phyloP scores from a whole-genome alignment of 1,140 invertebrate species.

The Diachasmimorpha longicaudata region DNA sequence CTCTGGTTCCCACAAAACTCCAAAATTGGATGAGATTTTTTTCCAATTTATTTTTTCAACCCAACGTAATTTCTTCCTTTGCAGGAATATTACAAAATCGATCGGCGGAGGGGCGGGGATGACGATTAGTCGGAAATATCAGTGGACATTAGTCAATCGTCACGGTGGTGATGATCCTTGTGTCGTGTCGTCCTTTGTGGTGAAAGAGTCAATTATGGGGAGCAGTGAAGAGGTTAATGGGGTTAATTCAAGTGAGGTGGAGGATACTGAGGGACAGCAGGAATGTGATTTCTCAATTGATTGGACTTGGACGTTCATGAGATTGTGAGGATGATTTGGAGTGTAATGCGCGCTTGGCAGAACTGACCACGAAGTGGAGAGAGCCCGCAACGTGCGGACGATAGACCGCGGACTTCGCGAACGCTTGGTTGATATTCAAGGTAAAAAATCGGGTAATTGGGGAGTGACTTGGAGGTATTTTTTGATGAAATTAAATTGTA shows the following conservation, averaged over 20 bases:
- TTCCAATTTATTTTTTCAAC: constrained; percentile 8
- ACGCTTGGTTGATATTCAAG: no score
- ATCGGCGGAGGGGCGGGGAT: neutral
- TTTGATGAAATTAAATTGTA: no score
- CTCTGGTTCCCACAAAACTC: constrained; percentile 29
- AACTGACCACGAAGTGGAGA: no score
- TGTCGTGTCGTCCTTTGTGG: neutral
- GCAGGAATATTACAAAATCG: neutral
- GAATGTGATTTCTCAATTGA: constrained; percentile 5
- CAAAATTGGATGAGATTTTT: constrained; percentile 28
- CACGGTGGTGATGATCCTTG: neutral
- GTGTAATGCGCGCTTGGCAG: no score
- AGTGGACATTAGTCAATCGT: constrained; percentile 19
- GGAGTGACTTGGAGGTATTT: no score
- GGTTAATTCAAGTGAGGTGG: constrained; percentile 11
- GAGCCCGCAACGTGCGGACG: no score
- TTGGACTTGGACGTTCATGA: no score
- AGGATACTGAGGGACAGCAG: neutral
- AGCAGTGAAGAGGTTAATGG: constrained; percentile 6
- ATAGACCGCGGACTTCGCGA: no score
- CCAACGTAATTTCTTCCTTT: neutral
- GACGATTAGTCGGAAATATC: neutral
- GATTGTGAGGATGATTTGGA: no score
- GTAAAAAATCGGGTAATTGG: no score
- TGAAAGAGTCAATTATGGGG: constrained; percentile 18